phyloP scores from a whole-genome alignment of 2,797 vertebrate genomes.

The Numenius phaeopus region DNA sequence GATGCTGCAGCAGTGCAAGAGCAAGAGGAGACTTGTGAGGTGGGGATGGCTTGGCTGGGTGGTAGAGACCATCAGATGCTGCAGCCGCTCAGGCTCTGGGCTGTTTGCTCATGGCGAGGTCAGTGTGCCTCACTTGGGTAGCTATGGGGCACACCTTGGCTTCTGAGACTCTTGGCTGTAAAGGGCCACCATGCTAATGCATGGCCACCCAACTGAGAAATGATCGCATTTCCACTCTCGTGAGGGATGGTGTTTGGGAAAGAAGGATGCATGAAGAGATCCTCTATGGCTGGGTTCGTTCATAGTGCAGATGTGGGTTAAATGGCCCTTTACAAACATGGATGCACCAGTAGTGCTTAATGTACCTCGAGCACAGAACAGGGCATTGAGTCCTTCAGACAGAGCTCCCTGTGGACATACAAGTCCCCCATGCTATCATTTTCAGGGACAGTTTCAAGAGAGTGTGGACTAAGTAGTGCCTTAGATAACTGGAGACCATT shows the following conservation, averaged over 20 bases:
- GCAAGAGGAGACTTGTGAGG: not conserved
- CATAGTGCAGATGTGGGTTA: not conserved
- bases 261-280: not conserved
- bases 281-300: not conserved
- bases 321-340: not conserved
- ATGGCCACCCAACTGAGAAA: not conserved
- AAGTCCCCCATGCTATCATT: accelerated
- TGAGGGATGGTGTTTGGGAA: not conserved
- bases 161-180: not conserved
- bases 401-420: accelerated
- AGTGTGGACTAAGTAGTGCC: not conserved
- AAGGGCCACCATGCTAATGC: not conserved
- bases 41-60: accelerated
- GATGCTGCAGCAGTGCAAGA: not conserved
- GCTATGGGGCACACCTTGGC: not conserved
- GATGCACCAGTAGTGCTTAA: not conserved
- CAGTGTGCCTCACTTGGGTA: accelerated
- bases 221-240: accelerated
- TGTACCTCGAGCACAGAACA: not conserved
- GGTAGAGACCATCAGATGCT: not conserved
- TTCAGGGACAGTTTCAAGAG: not conserved
- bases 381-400: not conserved
- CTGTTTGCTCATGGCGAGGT: accelerated
- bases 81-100: not conserved
- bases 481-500: not conserved